Conservation (phyloP, 2,113 vertebrate species). For the Cyanoderma ruficeps region DNA sequence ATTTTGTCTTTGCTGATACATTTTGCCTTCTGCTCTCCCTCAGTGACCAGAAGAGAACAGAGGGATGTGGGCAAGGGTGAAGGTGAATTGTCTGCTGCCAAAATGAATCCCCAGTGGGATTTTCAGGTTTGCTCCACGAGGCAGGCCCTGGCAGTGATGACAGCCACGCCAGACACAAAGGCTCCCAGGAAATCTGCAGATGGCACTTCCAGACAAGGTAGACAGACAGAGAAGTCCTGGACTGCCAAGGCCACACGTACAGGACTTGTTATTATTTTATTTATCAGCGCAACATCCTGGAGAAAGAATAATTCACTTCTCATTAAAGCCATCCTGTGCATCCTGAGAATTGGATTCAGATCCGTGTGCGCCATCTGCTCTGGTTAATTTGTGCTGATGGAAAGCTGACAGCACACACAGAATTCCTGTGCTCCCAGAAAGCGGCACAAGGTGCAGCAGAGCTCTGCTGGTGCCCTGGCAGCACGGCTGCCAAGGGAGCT, state of each 20-base stretch:
- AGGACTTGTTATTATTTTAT: slow-evolving; percentile 5
- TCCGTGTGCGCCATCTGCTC: not conserved
- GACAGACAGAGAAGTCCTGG: not conserved
- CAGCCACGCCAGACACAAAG: not conserved
- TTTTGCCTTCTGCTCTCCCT: not conserved
- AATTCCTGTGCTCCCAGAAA: not conserved
- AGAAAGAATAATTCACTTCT: not conserved
- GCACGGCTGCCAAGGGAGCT: not conserved
- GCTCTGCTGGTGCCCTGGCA: not conserved
- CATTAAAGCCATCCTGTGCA: not conserved
- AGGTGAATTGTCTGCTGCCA: not conserved
- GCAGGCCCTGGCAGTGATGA: not conserved
- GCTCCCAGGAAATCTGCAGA: not conserved
- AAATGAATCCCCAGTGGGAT: not conserved
- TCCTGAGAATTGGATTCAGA: not conserved
- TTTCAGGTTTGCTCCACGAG: not conserved
- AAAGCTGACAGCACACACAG: not conserved
- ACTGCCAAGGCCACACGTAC: not conserved
- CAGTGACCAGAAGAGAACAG: not conserved
- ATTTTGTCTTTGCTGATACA: not conserved
- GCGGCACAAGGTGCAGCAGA: not conserved
- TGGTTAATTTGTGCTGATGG: not conserved
- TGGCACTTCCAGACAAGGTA: not conserved
- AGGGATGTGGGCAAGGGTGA: not conserved
- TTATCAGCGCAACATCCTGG: not conserved